A percentile compares a stretch with the other conserved stretches of the same genome.
Evolutionary conservation across 1,140 invertebrate genomes (phyloP).

Genomic region (Pseudobourletiella spinata): DNA sequence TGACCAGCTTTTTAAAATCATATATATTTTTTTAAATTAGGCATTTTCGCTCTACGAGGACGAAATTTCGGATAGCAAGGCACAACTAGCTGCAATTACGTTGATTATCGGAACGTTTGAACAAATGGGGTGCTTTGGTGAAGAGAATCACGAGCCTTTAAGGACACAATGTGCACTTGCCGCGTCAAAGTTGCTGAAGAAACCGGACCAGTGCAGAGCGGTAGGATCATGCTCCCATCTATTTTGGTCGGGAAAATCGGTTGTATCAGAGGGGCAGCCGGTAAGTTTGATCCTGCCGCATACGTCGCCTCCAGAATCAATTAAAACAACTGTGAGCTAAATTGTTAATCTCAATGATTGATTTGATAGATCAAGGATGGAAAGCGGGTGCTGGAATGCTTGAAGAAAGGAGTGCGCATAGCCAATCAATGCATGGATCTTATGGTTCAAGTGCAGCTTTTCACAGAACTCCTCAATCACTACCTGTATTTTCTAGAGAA

Average conservation of each 20-base stretch:
- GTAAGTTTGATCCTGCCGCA: conserved; percentile 42
- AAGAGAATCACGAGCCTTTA: conserved; percentile 95
- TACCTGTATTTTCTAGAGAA: conserved; percentile 93
- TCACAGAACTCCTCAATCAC: conserved; percentile 87
- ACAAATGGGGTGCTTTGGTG: conserved; percentile 83
- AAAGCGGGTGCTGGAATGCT: conserved; percentile 81
- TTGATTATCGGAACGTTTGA: conserved; percentile 92
- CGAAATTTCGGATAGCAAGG: conserved; percentile 95
- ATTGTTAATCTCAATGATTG: too few species aligned
- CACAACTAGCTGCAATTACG: conserved; percentile 90
- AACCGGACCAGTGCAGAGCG: conserved; percentile 91
- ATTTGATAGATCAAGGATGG: conserved; percentile 73
- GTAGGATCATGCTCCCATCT: conserved; percentile 86
- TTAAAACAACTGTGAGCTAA: too few species aligned
- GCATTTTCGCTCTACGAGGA: conserved; percentile 97
- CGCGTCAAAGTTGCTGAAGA: conserved; percentile 91
- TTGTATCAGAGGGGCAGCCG: conserved; percentile 56
- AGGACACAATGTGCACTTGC: conserved; percentile 88
- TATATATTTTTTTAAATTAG: conserved; percentile 40
- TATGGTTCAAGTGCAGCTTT: conserved; percentile 90
- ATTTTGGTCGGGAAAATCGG: conserved; percentile 87
- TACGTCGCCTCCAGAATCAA: too few species aligned
- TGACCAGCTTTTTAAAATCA: background rate
- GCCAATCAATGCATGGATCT: conserved; percentile 95
- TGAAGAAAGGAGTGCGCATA: conserved; percentile 91